A percentile compares a stretch with the other conserved stretches of the same genome.
These are phyloP conservation scores for Procavia capensis DNA, from an alignment of 2,113 vertebrate species.

Conservation along the genomic window DNA sequence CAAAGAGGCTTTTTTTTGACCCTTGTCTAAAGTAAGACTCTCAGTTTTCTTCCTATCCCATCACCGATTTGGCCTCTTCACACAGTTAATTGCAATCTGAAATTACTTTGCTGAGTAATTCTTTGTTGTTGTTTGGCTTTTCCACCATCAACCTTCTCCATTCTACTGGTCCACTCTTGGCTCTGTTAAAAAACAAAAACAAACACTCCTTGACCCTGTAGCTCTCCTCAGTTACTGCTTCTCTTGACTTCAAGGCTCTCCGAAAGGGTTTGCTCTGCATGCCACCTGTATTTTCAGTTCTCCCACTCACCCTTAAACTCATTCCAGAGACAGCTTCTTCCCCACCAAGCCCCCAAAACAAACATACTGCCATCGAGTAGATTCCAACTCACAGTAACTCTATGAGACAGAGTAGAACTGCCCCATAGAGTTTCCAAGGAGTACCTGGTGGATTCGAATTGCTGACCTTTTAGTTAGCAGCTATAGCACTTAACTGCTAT, in stretches of 20 bases:
- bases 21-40: background rate
- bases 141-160: background rate
- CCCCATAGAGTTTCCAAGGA: too few species aligned
- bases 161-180: background rate
- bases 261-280: background rate
- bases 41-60: background rate
- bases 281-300: background rate
- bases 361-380: too few species aligned
- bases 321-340: background rate
- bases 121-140: background rate
- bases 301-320: background rate
- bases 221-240: background rate
- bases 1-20: background rate
- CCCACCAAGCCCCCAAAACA: too few species aligned
- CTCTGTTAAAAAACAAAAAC: background rate
- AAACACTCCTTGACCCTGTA: background rate
- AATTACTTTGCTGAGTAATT: background rate
- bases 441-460: too few species aligned
- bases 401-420: too few species aligned
- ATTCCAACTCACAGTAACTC: too few species aligned
- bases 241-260: background rate
- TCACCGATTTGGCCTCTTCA: background rate
- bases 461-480: too few species aligned
- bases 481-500: too few species aligned
- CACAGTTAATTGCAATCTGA: background rate